A percentile compares a stretch with the other conserved stretches of the same genome.
phyloP scores from a whole-genome alignment of 1,140 invertebrate species.

The Drosophila takahashii region DNA sequence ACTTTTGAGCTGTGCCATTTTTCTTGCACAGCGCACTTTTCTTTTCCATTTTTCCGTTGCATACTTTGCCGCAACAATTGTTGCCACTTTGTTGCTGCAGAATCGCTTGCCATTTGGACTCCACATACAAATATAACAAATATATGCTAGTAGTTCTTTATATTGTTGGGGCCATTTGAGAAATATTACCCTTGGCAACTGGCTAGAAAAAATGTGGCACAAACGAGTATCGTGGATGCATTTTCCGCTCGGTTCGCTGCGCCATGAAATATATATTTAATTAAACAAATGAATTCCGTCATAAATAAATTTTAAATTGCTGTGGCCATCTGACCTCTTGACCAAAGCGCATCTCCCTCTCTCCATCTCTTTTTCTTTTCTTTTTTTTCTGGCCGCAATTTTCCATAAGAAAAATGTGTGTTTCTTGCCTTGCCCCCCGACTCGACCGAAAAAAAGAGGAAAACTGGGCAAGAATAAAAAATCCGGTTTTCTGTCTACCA shows the following conservation, averaged over 20 bases:
- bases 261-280: constrained; percentile 62
- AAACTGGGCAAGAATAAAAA: constrained; percentile 47
- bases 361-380: neutral
- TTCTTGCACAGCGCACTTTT: constrained; percentile 44
- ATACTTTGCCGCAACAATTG: constrained; percentile 69
- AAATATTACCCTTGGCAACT: constrained; percentile 28
- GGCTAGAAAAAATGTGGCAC: constrained; percentile 17
- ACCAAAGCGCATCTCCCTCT: constrained; percentile 31
- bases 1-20: constrained; percentile 46
- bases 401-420: constrained; percentile 51
- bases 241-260: constrained; percentile 26
- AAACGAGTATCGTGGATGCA: constrained; percentile 2
- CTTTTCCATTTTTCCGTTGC: constrained; percentile 42
- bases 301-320: constrained; percentile 68
- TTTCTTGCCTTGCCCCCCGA: constrained; percentile 6
- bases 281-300: constrained; percentile 61
- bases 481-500: constrained; percentile 65
- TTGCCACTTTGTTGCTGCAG: constrained; percentile 42
- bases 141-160: constrained; percentile 15
- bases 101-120: constrained; percentile 61
- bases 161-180: constrained; percentile 20
- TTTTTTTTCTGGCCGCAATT: constrained; percentile 43
- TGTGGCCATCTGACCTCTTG: constrained; percentile 65
- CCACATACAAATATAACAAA: constrained; percentile 17
- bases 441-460: constrained; percentile 22